Evolutionary conservation across 1,140 invertebrate species (phyloP).

Genomic region (Metaphire vulgaris): DNA sequence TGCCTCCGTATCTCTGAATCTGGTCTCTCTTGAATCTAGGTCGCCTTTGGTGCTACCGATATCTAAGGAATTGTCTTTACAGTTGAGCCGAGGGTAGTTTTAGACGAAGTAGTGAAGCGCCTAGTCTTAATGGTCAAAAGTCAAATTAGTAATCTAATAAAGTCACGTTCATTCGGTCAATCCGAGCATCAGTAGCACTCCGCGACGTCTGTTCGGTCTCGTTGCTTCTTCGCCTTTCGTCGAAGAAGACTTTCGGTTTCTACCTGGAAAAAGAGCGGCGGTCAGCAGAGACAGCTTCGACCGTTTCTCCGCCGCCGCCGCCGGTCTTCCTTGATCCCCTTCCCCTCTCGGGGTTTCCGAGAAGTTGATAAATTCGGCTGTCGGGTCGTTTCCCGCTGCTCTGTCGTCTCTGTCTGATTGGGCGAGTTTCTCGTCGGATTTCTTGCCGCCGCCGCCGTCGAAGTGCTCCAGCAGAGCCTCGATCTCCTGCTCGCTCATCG

Average conservation of each 20-base stretch:
- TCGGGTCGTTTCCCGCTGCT: not conserved
- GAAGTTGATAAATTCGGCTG: not conserved
- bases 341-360: not conserved
- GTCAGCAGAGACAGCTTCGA: not conserved
- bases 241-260: not conserved
- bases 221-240: not conserved
- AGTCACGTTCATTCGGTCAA: not conserved
- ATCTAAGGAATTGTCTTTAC: too few species aligned
- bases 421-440: too few species aligned
- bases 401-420: too few species aligned
- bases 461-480: not conserved
- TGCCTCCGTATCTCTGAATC: too few species aligned
- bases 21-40: too few species aligned
- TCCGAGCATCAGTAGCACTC: not conserved
- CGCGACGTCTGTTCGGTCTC: not conserved
- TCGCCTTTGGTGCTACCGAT: too few species aligned
- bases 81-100: too few species aligned
- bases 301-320: not conserved
- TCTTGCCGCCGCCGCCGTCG: not conserved
- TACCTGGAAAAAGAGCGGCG: not conserved
- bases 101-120: too few species aligned
- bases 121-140: too few species aligned
- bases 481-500: not conserved
- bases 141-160: too few species aligned
- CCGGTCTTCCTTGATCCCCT: not conserved